These are phyloP conservation scores for Lottia gigantea DNA, from an alignment of 2,888 invertebrate species.

Conservation along the genomic window DNA sequence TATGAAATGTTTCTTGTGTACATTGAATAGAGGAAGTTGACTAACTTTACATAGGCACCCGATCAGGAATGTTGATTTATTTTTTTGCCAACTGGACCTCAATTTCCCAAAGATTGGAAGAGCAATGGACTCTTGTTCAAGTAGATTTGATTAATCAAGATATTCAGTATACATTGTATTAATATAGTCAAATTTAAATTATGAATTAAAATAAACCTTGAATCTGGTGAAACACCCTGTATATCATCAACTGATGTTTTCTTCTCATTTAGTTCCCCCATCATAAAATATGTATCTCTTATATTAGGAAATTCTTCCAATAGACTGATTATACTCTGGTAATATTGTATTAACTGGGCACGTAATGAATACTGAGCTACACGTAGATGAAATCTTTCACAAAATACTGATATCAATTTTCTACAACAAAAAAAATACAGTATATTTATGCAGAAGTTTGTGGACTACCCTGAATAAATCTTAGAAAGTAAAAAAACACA, in stretches of 20 bases:
- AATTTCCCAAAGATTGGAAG: no score
- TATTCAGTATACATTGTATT: no score
- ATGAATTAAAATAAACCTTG: conserved; percentile 57
- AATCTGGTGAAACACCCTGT: conserved; percentile 55
- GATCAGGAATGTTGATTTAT: no score
- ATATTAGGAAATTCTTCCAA: conserved; percentile 64
- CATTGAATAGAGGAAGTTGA: no score
- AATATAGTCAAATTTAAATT: no score
- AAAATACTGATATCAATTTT: conserved; percentile 59
- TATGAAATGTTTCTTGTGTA: no score
- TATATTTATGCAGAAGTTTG: neutral
- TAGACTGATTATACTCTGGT: conserved; percentile 62
- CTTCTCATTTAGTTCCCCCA: conserved; percentile 64
- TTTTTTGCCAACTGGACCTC: no score
- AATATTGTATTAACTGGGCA: conserved; percentile 64
- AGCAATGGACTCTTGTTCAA: no score
- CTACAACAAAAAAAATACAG: conserved; percentile 42
- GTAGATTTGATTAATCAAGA: no score
- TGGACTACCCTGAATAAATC: neutral
- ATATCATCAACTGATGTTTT: conserved; percentile 46
- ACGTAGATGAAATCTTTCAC: conserved; percentile 55
- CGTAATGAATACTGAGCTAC: conserved; percentile 63
- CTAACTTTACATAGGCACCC: no score
- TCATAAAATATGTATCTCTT: conserved; percentile 64
- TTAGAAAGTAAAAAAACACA: no score